These are phyloP conservation scores for Chydorus sphaericus DNA, from an alignment of 2,888 invertebrate species.

Conservation along the genomic window DNA sequence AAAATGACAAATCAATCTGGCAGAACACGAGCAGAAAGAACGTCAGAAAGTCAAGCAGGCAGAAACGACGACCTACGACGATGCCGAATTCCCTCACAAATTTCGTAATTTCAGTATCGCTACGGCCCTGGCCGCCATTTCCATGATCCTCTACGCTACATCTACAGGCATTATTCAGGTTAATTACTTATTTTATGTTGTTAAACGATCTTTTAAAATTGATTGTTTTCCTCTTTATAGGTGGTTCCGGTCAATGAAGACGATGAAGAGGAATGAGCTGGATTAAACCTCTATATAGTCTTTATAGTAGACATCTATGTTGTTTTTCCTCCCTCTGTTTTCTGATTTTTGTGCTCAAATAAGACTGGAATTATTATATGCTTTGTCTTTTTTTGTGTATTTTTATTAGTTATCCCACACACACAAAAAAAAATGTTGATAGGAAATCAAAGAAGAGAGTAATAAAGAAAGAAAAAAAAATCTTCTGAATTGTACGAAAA, in stretches of 20 bases:
- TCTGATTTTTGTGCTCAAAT: background rate
- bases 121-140: conserved; percentile 46
- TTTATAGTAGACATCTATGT: too few species aligned
- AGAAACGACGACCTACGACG: conserved; percentile 18
- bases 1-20: background rate
- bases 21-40: background rate
- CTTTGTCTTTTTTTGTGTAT: too few species aligned
- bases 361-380: too few species aligned
- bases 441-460: too few species aligned
- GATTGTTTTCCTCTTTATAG: background rate
- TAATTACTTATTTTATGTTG: conserved; percentile 19
- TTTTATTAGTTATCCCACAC: too few species aligned
- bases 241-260: conserved; percentile 1
- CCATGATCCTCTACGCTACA: conserved; percentile 55
- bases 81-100: conserved; percentile 44
- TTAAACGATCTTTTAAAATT: background rate
- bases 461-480: too few species aligned
- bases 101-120: conserved; percentile 52
- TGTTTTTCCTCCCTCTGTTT: too few species aligned
- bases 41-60: background rate
- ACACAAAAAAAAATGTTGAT: too few species aligned
- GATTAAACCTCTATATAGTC: background rate
- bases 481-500: background rate
- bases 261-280: conserved; percentile 13
- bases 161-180: conserved; percentile 51